These are phyloP conservation scores for Synaphobranchus kaupii DNA, from an alignment of 2,797 vertebrate species.

Conservation along the genomic window DNA sequence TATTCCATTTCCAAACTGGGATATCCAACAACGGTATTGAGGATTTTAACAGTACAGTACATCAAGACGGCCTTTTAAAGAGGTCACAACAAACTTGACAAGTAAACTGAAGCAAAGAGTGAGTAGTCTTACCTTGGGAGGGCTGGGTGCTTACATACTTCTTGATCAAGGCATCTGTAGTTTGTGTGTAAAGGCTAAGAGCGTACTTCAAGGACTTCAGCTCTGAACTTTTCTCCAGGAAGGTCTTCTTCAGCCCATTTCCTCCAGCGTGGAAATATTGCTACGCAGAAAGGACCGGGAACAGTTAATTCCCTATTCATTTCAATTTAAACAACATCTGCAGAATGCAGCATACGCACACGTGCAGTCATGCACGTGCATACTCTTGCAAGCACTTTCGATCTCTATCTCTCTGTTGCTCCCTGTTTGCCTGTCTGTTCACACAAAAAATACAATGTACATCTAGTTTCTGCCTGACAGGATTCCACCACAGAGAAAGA, in stretches of 20 bases:
- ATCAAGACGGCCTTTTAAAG: neutral
- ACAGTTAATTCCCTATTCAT: neutral
- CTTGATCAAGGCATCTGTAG: slow-evolving; percentile 96
- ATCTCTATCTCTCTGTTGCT: neutral
- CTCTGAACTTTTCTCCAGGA: slow-evolving; percentile 94
- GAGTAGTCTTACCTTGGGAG: slow-evolving; percentile 84
- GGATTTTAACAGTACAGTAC: slow-evolving; percentile 3
- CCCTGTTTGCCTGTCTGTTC: neutral
- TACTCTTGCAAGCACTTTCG: neutral
- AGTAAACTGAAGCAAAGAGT: neutral
- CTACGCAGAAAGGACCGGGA: slow-evolving; percentile 63
- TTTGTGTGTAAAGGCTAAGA: slow-evolving; percentile 97
- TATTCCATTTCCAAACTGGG: neutral
- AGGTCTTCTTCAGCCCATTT: slow-evolving; percentile 96
- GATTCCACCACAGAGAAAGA: neutral
- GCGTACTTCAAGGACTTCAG: slow-evolving; percentile 94
- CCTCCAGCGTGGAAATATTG: slow-evolving; percentile 99
- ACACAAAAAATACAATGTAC: neutral
- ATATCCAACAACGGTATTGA: neutral
- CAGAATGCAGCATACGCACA: neutral
- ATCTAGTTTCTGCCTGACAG: neutral
- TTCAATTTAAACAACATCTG: neutral
- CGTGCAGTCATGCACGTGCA: neutral
- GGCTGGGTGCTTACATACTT: slow-evolving; percentile 96
- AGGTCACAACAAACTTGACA: neutral